phyloP scores from a whole-genome alignment of 2,797 vertebrate genomes.

The Sebastes hopkinsi region DNA sequence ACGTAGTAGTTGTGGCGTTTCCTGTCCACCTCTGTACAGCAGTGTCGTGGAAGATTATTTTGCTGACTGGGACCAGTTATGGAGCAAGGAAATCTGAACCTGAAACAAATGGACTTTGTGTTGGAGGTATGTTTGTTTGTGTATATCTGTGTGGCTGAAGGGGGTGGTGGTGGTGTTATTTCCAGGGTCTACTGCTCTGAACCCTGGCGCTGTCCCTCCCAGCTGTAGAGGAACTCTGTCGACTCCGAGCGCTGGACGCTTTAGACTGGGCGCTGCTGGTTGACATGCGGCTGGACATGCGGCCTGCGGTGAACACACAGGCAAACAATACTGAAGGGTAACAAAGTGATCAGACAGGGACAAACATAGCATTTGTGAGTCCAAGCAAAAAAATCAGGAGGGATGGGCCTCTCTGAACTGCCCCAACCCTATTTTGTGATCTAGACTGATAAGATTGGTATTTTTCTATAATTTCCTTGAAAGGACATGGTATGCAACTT shows the following conservation, averaged over 20 bases:
- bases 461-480: too few species aligned
- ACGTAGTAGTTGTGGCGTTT: neutral
- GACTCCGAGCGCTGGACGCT: conserved; percentile 61
- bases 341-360: neutral
- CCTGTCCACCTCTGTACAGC: neutral
- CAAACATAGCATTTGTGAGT: neutral
- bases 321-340: neutral
- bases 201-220: conserved; percentile 58
- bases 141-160: neutral
- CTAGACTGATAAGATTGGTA: neutral
- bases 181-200: conserved; percentile 87
- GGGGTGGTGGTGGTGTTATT: conserved; percentile 67
- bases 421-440: neutral
- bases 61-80: neutral
- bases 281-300: conserved; percentile 81
- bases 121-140: conserved; percentile 25
- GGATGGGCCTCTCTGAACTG: neutral
- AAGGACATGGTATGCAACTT: too few species aligned
- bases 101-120: conserved; percentile 15
- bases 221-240: conserved; percentile 62
- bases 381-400: accelerated
- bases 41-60: neutral
- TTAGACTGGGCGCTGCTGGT: conserved; percentile 76
- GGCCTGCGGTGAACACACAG: conserved; percentile 72
- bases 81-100: too few species aligned